Conservation (phyloP, 2,113 vertebrate species). For the Sebastes schlegelii region DNA sequence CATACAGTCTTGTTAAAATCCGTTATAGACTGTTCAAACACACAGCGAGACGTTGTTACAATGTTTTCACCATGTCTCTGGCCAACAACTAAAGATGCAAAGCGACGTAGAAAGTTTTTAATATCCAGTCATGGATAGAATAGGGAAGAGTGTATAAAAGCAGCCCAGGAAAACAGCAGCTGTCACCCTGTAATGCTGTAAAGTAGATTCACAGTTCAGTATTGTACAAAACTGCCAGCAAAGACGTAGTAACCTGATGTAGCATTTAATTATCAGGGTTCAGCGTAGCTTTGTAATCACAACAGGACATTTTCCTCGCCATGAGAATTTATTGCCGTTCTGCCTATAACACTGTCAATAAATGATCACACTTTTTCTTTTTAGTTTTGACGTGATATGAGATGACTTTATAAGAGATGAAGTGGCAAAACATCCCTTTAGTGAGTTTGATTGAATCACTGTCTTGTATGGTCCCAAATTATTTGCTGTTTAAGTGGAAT, state of each 20-base stretch:
- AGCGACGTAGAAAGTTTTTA: background rate
- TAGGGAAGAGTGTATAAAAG: slow-evolving; percentile 2
- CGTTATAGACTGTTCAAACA: slow-evolving; percentile 13
- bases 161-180: slow-evolving; percentile 18
- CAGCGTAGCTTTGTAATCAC: slow-evolving; percentile 13
- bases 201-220: slow-evolving; percentile 21
- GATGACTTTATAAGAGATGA: background rate
- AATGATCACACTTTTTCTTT: slow-evolving; percentile 27
- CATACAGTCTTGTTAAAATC: slow-evolving; percentile 4
- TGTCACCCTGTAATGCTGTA: slow-evolving; percentile 13
- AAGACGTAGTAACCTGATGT: slow-evolving; percentile 34
- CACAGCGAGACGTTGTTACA: background rate
- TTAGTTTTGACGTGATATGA: slow-evolving; percentile 15
- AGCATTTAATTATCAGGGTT: slow-evolving; percentile 39
- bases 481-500: slow-evolving; percentile 48
- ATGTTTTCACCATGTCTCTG: slow-evolving; percentile 12
- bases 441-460: slow-evolving; percentile 28
- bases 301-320: slow-evolving; percentile 3
- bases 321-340: slow-evolving; percentile 27
- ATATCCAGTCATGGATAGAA: background rate
- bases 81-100: slow-evolving; percentile 5
- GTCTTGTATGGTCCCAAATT: slow-evolving; percentile 21
- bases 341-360: slow-evolving; percentile 19
- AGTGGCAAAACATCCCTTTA: slow-evolving; percentile 23
- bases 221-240: slow-evolving; percentile 35